Conservation (phyloP, 2,888 invertebrate genomes). For the Neuroscelio doddi region DNA sequence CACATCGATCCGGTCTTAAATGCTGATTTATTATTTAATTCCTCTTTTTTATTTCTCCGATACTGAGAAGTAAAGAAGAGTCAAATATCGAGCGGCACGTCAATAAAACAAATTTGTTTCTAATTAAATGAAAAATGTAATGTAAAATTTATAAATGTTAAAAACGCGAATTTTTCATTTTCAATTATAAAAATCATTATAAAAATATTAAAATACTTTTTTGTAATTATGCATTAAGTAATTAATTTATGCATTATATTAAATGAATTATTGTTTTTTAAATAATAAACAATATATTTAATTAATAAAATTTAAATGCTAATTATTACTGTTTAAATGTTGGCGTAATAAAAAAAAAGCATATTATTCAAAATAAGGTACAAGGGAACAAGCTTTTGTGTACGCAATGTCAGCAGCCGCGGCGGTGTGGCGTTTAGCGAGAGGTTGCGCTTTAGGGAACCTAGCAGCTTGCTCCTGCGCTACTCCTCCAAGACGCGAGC, state of each 20-base stretch:
- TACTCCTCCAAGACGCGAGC: slow-evolving; percentile 78
- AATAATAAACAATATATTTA: no score
- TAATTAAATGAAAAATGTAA: not conserved
- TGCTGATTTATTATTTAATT: slow-evolving; percentile 8
- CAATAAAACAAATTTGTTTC: not conserved
- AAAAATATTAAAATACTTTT: slow-evolving; percentile 1
- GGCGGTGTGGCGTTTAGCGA: slow-evolving; percentile 82
- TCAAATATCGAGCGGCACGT: not conserved
- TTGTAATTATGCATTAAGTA: no score
- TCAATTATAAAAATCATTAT: not conserved
- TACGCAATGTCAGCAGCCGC: slow-evolving; percentile 88
- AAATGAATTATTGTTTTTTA: no score
- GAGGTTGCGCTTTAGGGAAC: slow-evolving; percentile 84
- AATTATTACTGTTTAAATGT: no score
- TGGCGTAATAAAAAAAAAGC: no score
- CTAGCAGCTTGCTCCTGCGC: slow-evolving; percentile 87
- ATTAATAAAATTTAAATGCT: no score
- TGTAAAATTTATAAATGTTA: not conserved
- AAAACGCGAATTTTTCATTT: not conserved
- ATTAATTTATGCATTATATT: no score
- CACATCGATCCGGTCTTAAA: not conserved
- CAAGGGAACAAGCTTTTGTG: slow-evolving; percentile 89
- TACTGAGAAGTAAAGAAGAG: not conserved
- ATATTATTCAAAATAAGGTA: slow-evolving; percentile 75
- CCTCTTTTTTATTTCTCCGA: not conserved